These are phyloP conservation scores for Ophiothrix spiculata DNA, from an alignment of 35 echinoderm and acorn worm species.

Conservation along the genomic window DNA sequence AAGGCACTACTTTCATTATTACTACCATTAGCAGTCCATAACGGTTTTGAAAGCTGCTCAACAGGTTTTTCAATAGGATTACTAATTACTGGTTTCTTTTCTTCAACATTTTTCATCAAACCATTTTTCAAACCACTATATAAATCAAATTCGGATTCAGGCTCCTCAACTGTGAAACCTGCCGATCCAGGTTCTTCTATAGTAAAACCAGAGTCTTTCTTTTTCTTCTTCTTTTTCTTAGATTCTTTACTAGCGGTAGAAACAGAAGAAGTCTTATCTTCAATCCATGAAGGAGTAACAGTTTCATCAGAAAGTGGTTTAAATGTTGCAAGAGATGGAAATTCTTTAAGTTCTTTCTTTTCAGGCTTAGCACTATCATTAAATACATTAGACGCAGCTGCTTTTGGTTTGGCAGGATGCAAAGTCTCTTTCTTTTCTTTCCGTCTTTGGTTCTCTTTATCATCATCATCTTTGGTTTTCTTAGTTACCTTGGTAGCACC, in stretches of 20 bases:
- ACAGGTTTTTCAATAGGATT: not conserved
- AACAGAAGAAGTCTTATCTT: not conserved
- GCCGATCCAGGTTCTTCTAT: too few species aligned
- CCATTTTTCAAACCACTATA: not conserved
- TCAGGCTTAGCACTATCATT: not conserved
- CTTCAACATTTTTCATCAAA: not conserved
- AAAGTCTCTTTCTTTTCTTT: not conserved
- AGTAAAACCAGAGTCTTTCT: conserved; percentile 9
- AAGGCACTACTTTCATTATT: not conserved
- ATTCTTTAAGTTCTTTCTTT: not conserved
- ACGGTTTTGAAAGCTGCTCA: not conserved
- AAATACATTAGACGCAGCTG: not conserved
- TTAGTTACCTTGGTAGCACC: not conserved
- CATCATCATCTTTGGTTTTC: not conserved
- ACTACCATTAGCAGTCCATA: not conserved
- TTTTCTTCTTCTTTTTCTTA: conserved; percentile 38
- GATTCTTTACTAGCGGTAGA: not conserved
- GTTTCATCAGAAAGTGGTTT: not conserved
- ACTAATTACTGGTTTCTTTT: not conserved
- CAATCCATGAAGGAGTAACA: not conserved
- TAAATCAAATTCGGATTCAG: not conserved
- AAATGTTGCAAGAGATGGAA: not conserved
- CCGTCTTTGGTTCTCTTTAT: conserved; percentile 10
- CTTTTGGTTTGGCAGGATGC: not conserved
- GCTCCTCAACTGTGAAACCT: not conserved